Percentiles rank a stretch among this genome's conserved stretches.
phyloP scores from a whole-genome alignment of 2,797 vertebrate species.

The Menidia menidia region DNA sequence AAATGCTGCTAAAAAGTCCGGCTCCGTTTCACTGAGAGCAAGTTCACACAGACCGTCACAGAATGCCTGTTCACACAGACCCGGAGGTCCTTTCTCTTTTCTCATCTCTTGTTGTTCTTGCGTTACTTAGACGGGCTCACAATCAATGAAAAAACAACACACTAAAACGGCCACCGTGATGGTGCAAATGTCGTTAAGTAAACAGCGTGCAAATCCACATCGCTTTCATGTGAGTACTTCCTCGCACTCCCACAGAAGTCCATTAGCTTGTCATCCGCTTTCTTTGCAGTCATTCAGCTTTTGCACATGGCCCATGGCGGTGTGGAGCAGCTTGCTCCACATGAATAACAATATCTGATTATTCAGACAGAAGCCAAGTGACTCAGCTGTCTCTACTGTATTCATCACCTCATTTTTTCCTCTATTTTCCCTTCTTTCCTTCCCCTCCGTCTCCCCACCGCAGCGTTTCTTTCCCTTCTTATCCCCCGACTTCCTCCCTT shows the following conservation, averaged over 20 bases:
- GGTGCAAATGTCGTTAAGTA: conserved; percentile 64
- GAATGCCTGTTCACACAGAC: too few relatives aligned
- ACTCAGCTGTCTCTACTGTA: conserved; percentile 80
- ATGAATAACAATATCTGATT: conserved; percentile 81
- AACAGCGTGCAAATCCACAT: conserved; percentile 49
- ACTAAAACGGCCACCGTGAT: conserved; percentile 48
- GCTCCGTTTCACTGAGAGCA: conserved; percentile 27
- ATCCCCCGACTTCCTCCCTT: conserved; percentile 21
- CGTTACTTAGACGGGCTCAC: conserved; percentile 21
- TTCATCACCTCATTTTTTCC: conserved; percentile 56
- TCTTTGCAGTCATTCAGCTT: conserved; percentile 77
- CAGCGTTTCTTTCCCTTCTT: conserved; percentile 6
- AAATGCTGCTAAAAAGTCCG: conserved; percentile 51
- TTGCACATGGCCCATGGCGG: conserved; percentile 73
- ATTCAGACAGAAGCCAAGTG: conserved; percentile 74
- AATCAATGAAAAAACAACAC: conserved; percentile 16
- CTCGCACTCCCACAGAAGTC: conserved; percentile 66
- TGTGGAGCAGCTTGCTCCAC: conserved; percentile 69
- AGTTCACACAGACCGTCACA: conserved; percentile 18
- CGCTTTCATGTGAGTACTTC: conserved; percentile 58
- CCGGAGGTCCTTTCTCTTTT: conserved; percentile 5
- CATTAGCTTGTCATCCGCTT: conserved; percentile 73
- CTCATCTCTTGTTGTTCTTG: neutral
- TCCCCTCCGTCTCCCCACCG: conserved; percentile 24
- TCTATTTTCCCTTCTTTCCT: conserved; percentile 27